Conservation (phyloP, 2,797 vertebrate species). For the Pseudochirops cupreus region DNA sequence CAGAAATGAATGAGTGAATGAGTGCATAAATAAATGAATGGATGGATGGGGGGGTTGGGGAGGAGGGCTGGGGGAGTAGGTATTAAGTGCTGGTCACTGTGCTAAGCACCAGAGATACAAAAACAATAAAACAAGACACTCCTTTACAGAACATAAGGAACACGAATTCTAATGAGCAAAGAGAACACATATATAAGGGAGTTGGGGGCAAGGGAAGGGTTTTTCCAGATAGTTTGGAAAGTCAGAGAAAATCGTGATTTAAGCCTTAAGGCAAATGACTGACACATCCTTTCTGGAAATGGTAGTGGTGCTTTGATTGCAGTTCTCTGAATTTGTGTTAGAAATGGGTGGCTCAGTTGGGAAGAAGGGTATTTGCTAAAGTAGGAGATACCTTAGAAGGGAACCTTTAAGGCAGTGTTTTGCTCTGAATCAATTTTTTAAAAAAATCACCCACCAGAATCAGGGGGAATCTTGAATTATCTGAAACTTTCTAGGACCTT, state of each 20-base stretch:
- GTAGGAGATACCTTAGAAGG: neutral
- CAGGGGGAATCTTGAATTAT: neutral
- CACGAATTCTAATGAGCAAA: neutral
- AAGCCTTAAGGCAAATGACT: neutral
- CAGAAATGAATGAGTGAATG: neutral
- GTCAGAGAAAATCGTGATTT: neutral
- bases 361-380: neutral
- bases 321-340: neutral
- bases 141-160: neutral
- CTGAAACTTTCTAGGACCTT: neutral
- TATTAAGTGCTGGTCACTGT: neutral
- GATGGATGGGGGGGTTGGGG: neutral
- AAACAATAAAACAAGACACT: neutral
- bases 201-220: neutral
- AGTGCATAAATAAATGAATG: neutral
- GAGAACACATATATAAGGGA: neutral
- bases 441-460: neutral
- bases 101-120: neutral
- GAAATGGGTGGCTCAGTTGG: neutral
- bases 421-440: neutral
- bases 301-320: neutral
- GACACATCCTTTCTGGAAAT: neutral
- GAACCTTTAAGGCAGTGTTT: neutral
- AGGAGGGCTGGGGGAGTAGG: neutral
- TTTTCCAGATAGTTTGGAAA: neutral